Evolutionary conservation across 2,797 vertebrate genomes (phyloP).

Genomic region (Salarias fasciatus): DNA sequence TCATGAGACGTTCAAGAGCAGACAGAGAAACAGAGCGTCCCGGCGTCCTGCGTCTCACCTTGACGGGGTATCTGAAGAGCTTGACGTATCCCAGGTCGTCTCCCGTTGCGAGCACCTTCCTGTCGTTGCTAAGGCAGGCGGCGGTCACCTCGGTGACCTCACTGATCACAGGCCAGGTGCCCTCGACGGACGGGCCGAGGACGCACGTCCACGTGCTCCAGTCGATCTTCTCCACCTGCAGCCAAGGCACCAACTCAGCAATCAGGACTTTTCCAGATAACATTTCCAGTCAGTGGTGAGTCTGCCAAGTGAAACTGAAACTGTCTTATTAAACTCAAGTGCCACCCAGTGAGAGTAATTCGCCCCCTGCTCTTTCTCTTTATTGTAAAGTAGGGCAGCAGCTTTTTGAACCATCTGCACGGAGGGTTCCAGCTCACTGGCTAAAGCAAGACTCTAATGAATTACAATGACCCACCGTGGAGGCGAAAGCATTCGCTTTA

Average conservation of each 20-base stretch:
- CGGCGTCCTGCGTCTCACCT: constrained; percentile 80
- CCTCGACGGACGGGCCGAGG: constrained; percentile 92
- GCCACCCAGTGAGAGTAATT: too few species aligned
- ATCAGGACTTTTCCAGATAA: background rate
- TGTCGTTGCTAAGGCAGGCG: constrained; percentile 92
- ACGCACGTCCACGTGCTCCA: constrained; percentile 98
- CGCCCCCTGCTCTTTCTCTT: too few species aligned
- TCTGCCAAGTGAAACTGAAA: too few species aligned
- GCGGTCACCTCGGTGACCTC: constrained; percentile 94
- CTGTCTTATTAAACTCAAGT: too few species aligned
- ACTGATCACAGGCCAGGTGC: constrained; percentile 95
- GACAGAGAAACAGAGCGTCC: background rate
- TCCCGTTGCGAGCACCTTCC: constrained; percentile 92
- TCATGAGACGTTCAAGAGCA: background rate
- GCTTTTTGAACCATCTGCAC: background rate
- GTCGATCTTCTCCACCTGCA: constrained; percentile 94
- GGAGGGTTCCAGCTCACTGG: background rate
- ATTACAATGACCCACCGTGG: background rate
- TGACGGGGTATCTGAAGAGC: constrained; percentile 95
- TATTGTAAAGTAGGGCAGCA: background rate
- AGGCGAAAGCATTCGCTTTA: background rate
- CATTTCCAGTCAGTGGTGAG: background rate
- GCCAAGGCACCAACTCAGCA: constrained; percentile 12
- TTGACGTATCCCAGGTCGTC: constrained; percentile 99
- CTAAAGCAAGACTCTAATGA: background rate